Conservation (phyloP, 2,888 invertebrate species). For the Xestia ashworthii region DNA sequence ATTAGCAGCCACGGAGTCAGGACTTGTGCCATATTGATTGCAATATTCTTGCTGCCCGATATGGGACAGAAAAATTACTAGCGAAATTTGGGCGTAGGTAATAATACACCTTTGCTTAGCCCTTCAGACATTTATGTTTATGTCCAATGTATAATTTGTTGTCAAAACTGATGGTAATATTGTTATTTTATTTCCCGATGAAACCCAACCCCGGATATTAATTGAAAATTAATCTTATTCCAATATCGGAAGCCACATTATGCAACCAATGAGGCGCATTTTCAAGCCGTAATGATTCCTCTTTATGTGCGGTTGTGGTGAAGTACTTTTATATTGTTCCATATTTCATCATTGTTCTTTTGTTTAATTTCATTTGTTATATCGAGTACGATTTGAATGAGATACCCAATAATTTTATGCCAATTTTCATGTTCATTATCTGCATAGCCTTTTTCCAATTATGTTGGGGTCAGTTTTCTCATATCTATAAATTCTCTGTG, state of each 20-base stretch:
- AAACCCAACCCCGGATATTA: not conserved
- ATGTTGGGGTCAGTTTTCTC: not conserved
- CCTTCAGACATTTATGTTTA: not conserved
- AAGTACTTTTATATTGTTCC: not conserved
- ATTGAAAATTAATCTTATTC: conserved; percentile 33
- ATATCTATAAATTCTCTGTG: too few relatives aligned
- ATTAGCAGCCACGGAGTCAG: not conserved
- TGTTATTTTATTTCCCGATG: not conserved
- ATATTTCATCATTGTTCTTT: not conserved
- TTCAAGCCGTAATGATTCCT: conserved; percentile 9
- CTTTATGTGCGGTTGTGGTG: conserved; percentile 7
- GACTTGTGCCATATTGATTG: not conserved
- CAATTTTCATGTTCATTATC: not conserved
- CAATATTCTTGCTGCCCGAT: not conserved
- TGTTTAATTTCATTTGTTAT: not conserved
- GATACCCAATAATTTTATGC: not conserved
- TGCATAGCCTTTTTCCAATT: not conserved
- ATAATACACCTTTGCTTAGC: too few relatives aligned
- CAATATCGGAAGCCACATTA: conserved; percentile 16
- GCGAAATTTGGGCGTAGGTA: too few relatives aligned
- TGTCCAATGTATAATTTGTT: not conserved
- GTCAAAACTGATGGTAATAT: not conserved
- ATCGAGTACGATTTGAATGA: not conserved
- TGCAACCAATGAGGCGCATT: conserved; percentile 20
- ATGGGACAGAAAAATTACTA: too few relatives aligned